Base-by-base conservation (phyloP, 2,888 invertebrate species). In the Stegophylla sp. region DNA sequence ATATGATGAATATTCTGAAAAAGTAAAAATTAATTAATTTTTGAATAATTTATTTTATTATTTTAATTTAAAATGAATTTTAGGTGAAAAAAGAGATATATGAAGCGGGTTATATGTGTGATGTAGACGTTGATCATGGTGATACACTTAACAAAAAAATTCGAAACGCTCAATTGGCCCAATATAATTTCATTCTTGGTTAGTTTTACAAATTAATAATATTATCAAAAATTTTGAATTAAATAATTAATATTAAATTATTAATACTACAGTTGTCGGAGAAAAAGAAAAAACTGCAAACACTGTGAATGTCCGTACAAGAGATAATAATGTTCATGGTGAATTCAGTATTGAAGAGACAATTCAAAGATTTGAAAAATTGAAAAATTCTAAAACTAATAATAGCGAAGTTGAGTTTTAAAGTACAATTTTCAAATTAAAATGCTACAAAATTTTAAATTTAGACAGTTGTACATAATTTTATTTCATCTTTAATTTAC, bases 121-220 rank as follows among this genome's bases (percentile, higher is more conserved):
- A 98, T 85, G 93, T 92, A 48, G 98, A 99, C 87, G 90, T 92
- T 0, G 98, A 98, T 87, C 90, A 93, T 13, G 95, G 97, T 3
- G 96, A 96, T 86, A 98, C 98, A 0, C 91, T 99, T 89, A 99
- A 99, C 87, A 99, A 98, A 89, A 99, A 99, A 88, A 95, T 99
- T 81, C 90, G 99, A 67, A 98, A 98, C 87, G 97, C 97, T 23
- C 99, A 99, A 86, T 88, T 99, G 82, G 95, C 95, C 0, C 98
- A 99, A 87, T 99, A 96, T 88, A 99, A 99, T 88, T 99, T 97
- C 86, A 99, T 99, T 84, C 88, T 98, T 82, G 94, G 95, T 94
- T 86, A 88, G 88, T 75, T 34, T 45, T 13, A 26, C 26, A 69
- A 3, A 41, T 74, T 34, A 34, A 5, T 34, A 34, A 34, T 34